These are phyloP conservation scores for Pseudopleuronectes americanus DNA, from an alignment of 2,797 vertebrate species.

Conservation along the genomic window DNA sequence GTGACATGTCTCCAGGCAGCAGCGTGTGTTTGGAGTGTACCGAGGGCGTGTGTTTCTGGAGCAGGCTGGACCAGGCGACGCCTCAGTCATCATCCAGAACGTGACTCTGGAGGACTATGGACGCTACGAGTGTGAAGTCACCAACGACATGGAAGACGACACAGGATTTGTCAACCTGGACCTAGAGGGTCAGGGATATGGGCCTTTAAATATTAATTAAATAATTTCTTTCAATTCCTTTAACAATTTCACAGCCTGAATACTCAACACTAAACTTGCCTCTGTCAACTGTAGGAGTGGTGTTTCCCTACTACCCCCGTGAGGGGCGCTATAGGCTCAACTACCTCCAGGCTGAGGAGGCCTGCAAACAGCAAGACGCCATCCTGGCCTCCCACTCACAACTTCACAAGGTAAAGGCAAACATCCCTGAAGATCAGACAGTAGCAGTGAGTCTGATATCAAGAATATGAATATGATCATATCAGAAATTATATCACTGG, in stretches of 20 bases:
- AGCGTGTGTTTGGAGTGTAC: constrained; percentile 88
- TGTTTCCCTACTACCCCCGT: constrained; percentile 93
- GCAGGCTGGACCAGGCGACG: constrained; percentile 86
- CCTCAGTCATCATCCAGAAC: constrained; percentile 93
- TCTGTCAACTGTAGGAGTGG: constrained; percentile 86
- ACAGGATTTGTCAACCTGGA: constrained; percentile 94
- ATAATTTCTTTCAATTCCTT: no score
- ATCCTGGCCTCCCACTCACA: constrained; percentile 94
- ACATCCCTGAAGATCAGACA: background rate
- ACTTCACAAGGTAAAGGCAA: constrained; percentile 82
- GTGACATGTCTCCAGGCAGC: constrained; percentile 72
- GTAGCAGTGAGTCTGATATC: constrained; percentile 26
- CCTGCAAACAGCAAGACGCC: constrained; percentile 90
- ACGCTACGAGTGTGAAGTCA: constrained; percentile 96
- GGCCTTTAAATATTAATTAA: no score
- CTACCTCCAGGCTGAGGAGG: constrained; percentile 89
- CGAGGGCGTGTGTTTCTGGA: constrained; percentile 89
- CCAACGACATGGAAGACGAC: constrained; percentile 94
- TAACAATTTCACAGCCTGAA: background rate
- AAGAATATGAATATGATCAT: constrained; percentile 13
- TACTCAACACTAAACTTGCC: constrained; percentile 1
- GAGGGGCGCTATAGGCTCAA: constrained; percentile 93
- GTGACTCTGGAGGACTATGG: constrained; percentile 95
- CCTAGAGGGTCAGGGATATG: constrained; percentile 87
- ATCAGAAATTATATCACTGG: background rate